These are phyloP conservation scores for Resseliella maxima DNA, from an alignment of 2,888 invertebrate genomes.

Conservation along the genomic window DNA sequence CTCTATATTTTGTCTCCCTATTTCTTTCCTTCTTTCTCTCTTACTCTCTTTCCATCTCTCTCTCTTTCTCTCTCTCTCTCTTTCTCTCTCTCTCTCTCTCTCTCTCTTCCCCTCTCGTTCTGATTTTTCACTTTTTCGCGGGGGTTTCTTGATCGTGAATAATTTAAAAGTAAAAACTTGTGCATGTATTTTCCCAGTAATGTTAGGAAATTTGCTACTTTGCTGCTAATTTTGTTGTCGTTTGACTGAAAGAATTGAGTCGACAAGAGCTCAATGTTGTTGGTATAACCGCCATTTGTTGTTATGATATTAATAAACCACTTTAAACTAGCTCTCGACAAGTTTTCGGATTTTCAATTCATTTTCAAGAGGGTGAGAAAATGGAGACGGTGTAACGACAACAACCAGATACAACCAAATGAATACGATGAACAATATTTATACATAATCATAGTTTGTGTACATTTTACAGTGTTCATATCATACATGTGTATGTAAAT, in stretches of 20 bases:
- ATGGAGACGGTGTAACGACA: too few relatives aligned
- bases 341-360: neutral
- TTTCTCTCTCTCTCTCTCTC: neutral
- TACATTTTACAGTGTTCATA: neutral
- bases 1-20: neutral
- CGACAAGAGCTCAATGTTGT: neutral
- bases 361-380: too few relatives aligned
- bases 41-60: neutral
- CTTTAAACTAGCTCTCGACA: constrained; percentile 40
- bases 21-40: neutral
- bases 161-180: neutral
- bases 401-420: too few relatives aligned
- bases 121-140: neutral
- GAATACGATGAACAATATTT: too few relatives aligned
- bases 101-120: neutral
- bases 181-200: neutral
- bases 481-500: too few relatives aligned
- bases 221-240: constrained; percentile 44
- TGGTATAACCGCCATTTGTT: constrained; percentile 3
- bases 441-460: neutral
- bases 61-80: neutral
- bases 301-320: constrained; percentile 45
- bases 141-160: neutral
- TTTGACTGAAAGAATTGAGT: neutral
- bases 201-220: too few relatives aligned